These are phyloP conservation scores for Pogonophryne albipinna DNA, from an alignment of 2,797 vertebrate genomes.

Conservation along the genomic window DNA sequence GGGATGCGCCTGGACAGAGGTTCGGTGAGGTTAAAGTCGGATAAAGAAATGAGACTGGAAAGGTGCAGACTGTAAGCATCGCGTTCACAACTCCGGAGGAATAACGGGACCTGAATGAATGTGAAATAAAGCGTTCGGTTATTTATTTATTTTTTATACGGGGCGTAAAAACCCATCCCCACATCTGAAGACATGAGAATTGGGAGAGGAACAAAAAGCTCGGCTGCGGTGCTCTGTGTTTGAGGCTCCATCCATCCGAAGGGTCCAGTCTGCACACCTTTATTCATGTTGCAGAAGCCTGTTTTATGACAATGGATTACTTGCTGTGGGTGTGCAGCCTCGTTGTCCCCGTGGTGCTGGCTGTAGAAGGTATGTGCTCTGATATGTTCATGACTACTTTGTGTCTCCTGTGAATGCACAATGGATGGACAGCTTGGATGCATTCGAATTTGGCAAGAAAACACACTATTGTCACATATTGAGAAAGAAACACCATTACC, in stretches of 20 bases:
- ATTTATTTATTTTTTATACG: constrained; percentile 19
- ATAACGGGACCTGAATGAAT: constrained; percentile 48
- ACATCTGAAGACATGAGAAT: constrained; percentile 61
- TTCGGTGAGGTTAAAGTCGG: constrained; percentile 59
- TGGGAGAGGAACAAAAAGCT: constrained; percentile 62
- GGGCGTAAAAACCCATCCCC: constrained; percentile 42
- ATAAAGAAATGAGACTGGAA: constrained; percentile 57
- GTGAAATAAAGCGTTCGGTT: constrained; percentile 20
- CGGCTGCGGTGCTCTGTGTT: constrained; percentile 57
- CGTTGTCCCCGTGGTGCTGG: constrained; percentile 82
- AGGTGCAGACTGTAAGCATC: constrained; percentile 45
- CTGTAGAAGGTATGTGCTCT: constrained; percentile 84
- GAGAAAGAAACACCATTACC: neutral
- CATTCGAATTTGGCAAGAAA: constrained; percentile 15
- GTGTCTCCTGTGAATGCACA: constrained; percentile 49
- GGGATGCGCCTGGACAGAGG: constrained; percentile 67
- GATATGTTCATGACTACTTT: constrained; percentile 44
- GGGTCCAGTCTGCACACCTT: constrained; percentile 70
- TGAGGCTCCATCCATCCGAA: constrained; percentile 70
- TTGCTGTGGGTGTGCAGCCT: constrained; percentile 87
- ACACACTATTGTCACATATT: constrained; percentile 12
- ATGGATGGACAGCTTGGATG: constrained; percentile 53
- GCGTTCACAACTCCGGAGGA: constrained; percentile 40
- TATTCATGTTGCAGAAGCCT: constrained; percentile 84
- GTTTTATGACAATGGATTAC: constrained; percentile 89